Percentiles rank a stretch among this genome's conserved stretches.
Conservation (phyloP, 2,888 invertebrate species). For the Drosophila greeni region DNA sequence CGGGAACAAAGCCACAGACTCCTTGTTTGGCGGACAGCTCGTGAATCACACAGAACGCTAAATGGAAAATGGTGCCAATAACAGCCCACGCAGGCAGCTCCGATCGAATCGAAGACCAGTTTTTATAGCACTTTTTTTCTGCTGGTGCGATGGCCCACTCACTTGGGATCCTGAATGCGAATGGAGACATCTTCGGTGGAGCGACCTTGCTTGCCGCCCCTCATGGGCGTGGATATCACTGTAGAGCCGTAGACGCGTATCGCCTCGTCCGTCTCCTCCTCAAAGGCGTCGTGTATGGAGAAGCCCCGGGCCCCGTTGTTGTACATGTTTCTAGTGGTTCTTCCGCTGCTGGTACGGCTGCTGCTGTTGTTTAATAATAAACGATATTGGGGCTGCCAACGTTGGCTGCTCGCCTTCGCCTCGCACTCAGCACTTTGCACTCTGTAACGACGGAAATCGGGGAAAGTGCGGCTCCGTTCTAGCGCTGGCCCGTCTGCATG, state of each 20-base stretch:
- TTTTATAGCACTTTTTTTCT: conserved; percentile 1
- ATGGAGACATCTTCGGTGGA: conserved; percentile 81
- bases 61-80: conserved; percentile 59
- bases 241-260: conserved; percentile 89
- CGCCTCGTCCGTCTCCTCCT: conserved; percentile 91
- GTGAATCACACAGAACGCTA: conserved; percentile 8
- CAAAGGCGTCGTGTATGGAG: conserved; percentile 91
- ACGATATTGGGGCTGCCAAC: conserved; percentile 41
- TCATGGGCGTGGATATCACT: conserved; percentile 85
- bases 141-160: conserved; percentile 50
- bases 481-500: conserved; percentile 51
- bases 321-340: conserved; percentile 51
- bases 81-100: conserved; percentile 42
- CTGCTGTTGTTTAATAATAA: conserved; percentile 45
- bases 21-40: conserved; percentile 28
- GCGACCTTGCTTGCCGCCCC: conserved; percentile 80
- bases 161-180: conserved; percentile 80
- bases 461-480: conserved; percentile 19
- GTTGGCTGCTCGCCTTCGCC: conserved; percentile 28
- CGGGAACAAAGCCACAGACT: conserved; percentile 18
- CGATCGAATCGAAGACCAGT: conserved; percentile 34
- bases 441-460: conserved; percentile 11
- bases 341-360: conserved; percentile 42
- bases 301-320: conserved; percentile 80
- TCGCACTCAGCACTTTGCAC: conserved; percentile 10